These are phyloP conservation scores for Brachionus manjavacas DNA, from an alignment of 1,140 invertebrate species.

Conservation along the genomic window DNA sequence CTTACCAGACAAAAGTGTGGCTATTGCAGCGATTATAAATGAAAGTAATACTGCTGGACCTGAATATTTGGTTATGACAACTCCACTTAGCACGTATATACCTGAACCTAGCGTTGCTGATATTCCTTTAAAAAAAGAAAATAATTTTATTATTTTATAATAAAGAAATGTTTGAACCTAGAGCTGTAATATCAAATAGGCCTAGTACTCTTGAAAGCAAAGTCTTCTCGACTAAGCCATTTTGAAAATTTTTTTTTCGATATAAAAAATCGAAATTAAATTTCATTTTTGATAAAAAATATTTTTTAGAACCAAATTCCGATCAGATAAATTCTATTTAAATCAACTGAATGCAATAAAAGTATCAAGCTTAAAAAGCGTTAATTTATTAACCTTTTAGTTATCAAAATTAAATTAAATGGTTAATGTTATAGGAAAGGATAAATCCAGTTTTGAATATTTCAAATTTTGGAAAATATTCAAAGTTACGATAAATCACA, in stretches of 20 bases:
- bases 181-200: constrained; percentile 70
- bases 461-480: background rate
- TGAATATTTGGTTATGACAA: constrained; percentile 66
- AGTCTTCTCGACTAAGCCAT: constrained; percentile 54
- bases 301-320: background rate
- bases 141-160: background rate
- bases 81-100: constrained; percentile 51
- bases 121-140: too few species aligned
- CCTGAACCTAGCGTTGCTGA: constrained; percentile 68
- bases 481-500: background rate
- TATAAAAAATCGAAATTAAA: constrained; percentile 13
- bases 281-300: background rate
- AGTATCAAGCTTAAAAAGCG: background rate
- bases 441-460: background rate
- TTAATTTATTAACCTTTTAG: background rate
- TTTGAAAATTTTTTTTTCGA: constrained; percentile 48
- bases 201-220: constrained; percentile 70
- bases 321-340: background rate
- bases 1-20: constrained; percentile 67
- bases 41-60: constrained; percentile 81
- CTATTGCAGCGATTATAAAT: constrained; percentile 77
- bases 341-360: background rate
- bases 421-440: background rate
- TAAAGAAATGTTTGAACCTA: constrained; percentile 50
- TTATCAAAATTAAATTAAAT: background rate